Base-by-base conservation (phyloP, 1,140 invertebrate genomes). In the Drosophila elegans region DNA sequence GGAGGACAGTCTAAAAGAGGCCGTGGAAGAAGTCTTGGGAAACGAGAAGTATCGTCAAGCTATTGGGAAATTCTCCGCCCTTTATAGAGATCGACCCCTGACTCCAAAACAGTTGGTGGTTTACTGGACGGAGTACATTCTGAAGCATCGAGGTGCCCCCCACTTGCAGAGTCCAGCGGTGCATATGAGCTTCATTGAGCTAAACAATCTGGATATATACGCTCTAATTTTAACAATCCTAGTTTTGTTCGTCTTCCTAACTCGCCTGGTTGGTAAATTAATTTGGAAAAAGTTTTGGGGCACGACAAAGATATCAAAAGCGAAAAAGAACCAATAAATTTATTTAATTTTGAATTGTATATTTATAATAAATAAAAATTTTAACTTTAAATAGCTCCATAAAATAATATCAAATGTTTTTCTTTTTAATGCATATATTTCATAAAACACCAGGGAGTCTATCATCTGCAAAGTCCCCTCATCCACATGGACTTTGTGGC, bases 51-150 rank as follows among this genome's bases (percentile, higher is more conserved):
- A 91, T 13, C 5, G 27, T 0, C 5, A 68, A 42, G 76, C 78
- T 16, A 57, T 91, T 3, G 49, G 74, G 1, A 49, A 74, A 1
- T 88, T 88, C 42, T 91, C 85, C 0, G 29, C 51, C 5, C 72
- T 80, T 2, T 93, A 92, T 53, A 61, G 85, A 0, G 91, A 93
- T 77, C 76, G 91, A 45, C 91, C 88, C 0, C n/a, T 86, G 12
- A 78, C 80, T 0, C 68, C 93, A 4, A 68, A 93, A 6, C 92
- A 94, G n/a, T 80, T 82, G 10, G 93, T 92, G 1, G 68, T 93
- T 11, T 93, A 78, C 41, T 93, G 93, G 90, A 85, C 93, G 0
- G 93, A 94, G 63, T 93, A 94, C 52, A 72, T 94, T 13, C 74
- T 93, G 9, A 68, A 93, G 2, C 92, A 94, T 54, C 82, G 91